phyloP scores from a whole-genome alignment of 2,797 vertebrate genomes.

The Hylomyscus alleni region DNA sequence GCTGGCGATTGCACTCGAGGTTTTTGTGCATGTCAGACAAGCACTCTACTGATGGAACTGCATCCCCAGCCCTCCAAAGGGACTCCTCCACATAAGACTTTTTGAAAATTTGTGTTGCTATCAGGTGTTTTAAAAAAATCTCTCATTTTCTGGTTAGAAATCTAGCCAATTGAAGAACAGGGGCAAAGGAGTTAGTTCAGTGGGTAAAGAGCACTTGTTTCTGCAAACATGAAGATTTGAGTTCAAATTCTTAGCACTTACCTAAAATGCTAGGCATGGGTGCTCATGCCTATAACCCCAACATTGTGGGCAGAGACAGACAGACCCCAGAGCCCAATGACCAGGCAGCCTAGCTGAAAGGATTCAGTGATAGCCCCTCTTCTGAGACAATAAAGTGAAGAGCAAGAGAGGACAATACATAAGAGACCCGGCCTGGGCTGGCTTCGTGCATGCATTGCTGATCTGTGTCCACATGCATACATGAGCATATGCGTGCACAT shows the following conservation, averaged over 20 bases:
- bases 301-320: neutral
- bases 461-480: neutral
- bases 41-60: neutral
- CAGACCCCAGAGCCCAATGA: neutral
- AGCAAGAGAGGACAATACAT: neutral
- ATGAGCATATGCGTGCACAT: neutral
- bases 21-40: neutral
- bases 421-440: neutral
- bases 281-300: neutral
- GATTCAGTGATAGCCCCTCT: neutral
- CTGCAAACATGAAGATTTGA: neutral
- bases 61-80: neutral
- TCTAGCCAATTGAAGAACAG: neutral
- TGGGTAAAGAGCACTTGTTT: neutral
- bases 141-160: constrained; percentile 13
- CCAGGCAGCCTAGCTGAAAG: neutral
- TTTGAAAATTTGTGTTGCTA: constrained; percentile 39
- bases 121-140: neutral
- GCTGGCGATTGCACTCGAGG: neutral
- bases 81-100: neutral
- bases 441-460: neutral
- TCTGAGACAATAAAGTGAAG: neutral
- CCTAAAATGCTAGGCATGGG: neutral
- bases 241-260: neutral
- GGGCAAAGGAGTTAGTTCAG: neutral